phyloP scores from a whole-genome alignment of 2,797 vertebrate genomes.

The Enteromius argenteus region DNA sequence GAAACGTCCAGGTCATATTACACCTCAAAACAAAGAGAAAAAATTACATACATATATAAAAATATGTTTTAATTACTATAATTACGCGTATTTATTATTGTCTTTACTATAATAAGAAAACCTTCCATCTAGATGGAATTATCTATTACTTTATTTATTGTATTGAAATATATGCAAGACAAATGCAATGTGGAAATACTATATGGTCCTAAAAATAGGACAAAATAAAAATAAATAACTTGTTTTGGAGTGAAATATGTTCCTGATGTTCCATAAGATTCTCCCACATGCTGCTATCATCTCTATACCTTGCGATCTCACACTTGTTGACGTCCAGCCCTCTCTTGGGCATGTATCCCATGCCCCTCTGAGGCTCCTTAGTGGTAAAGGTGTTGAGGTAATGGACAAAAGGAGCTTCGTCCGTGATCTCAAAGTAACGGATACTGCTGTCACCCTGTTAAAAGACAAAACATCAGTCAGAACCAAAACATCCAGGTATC shows the following conservation, averaged over 20 bases:
- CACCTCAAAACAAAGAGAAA: not conserved
- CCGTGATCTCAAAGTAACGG: slow-evolving; percentile 97
- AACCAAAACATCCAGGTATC: not conserved
- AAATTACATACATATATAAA: not conserved
- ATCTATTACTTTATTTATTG: not conserved
- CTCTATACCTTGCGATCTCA: slow-evolving; percentile 88
- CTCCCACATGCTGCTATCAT: not conserved
- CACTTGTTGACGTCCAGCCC: slow-evolving; percentile 98
- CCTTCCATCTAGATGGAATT: not conserved
- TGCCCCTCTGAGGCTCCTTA: slow-evolving; percentile 97
- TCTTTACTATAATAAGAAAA: not conserved
- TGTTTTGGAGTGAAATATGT: not conserved
- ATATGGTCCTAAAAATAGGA: not conserved
- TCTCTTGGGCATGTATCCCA: slow-evolving; percentile 99
- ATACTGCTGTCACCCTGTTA: slow-evolving; percentile 95
- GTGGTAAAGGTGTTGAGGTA: slow-evolving; percentile 94
- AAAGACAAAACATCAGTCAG: not conserved
- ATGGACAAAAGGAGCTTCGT: slow-evolving; percentile 94
- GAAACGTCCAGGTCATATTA: not conserved
- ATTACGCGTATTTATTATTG: not conserved
- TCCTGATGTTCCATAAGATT: not conserved
- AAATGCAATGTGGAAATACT: not conserved
- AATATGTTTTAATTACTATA: not conserved
- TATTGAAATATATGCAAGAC: not conserved
- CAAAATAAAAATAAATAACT: too few species aligned